Conservation (phyloP, 1,140 invertebrate genomes). For the Hydropsyche tenuis region DNA sequence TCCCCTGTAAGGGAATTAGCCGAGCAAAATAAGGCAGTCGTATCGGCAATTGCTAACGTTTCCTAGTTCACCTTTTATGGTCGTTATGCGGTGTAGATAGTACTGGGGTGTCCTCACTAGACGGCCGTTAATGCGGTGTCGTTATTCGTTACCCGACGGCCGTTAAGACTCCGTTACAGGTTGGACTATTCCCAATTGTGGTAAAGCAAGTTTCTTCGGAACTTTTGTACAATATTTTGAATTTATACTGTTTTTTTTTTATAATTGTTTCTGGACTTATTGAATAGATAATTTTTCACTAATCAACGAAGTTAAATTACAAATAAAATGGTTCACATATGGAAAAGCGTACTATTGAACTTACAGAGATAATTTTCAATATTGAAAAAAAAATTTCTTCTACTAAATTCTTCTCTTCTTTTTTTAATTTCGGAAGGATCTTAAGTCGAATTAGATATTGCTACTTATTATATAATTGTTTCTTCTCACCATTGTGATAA, state of each 20-base stretch:
- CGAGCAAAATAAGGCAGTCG: background rate
- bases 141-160: slow-evolving; percentile 42
- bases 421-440: too few relatives aligned
- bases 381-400: too few relatives aligned
- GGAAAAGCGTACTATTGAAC: too few relatives aligned
- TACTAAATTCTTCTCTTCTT: too few relatives aligned
- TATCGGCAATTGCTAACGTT: background rate
- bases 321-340: too few relatives aligned
- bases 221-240: background rate
- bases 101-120: background rate
- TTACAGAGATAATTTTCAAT: too few relatives aligned
- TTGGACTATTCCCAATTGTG: slow-evolving; percentile 36
- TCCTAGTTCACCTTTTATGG: background rate
- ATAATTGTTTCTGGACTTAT: too few relatives aligned
- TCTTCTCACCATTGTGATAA: too few relatives aligned
- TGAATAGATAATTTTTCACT: too few relatives aligned
- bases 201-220: background rate
- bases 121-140: slow-evolving; percentile 39
- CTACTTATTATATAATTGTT: too few relatives aligned
- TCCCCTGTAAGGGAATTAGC: background rate
- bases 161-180: slow-evolving; percentile 46
- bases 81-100: slow-evolving; percentile 5
- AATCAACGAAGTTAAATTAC: too few relatives aligned
- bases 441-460: too few relatives aligned
- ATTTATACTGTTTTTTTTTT: background rate